Base-by-base conservation (phyloP, 2,888 invertebrate genomes). In the Acrobasis suavella region DNA sequence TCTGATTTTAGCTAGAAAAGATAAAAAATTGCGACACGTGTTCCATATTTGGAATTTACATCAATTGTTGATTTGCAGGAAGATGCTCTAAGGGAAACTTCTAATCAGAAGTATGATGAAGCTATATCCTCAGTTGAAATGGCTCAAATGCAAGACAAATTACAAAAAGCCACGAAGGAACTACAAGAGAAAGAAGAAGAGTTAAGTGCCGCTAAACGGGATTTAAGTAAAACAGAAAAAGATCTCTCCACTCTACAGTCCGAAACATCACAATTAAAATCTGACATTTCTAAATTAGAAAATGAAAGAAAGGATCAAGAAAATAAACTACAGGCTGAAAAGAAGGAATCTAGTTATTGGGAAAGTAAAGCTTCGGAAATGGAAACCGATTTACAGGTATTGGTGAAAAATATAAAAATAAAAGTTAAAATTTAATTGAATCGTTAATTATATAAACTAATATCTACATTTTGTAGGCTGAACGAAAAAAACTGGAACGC, bases 401-500 rank as follows among this genome's bases (percentile, higher is more conserved):
- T 39, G 58, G 2, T 32, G 32, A 60, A 32, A 62, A 42, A 58
- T 39, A 32, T 37, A 62, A 7, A 32, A 32, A 32, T 32, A 6
- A 32, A 6, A 2, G 8, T 32, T 7, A 32, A 32, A 32, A 32
- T 6, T 32, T 32, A 7, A 32, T 32, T 32, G 32, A 32, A 32
- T 32, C 32, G 32, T 32, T 7, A 32, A 32, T 32, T 7, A 32
- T 32, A 7, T 32, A 32, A 32, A 51, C 42, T 63, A 56, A 37
- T 39, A 38, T 9, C 54, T 50, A 37, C 62, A 65, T 68, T 66
- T 71, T 77, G 67, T 68, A 95, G 94, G 93, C 94, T 66, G 94
- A 95, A 74, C 93, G 94, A 63, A 96, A 96, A 79, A 94, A 94
- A 72, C 73, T 94, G 38, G 96, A 96, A 62, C 93, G 95, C 66